phyloP scores from a whole-genome alignment of 2,797 vertebrate genomes.

The Scleropages formosus region DNA sequence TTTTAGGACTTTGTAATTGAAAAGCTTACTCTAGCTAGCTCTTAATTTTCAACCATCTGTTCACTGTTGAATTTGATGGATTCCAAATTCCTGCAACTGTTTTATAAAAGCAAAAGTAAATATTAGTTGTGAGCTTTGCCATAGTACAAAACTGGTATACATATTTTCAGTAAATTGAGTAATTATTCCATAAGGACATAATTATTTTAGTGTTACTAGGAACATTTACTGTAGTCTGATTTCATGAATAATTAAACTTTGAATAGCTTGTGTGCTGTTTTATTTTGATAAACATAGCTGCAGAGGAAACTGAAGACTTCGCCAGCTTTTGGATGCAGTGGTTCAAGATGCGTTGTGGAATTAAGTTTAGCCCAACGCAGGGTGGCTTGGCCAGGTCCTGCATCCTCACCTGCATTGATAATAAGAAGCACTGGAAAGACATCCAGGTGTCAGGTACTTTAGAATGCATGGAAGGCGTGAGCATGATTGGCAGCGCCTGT shows the following conservation, averaged over 20 bases:
- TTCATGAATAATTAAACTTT: slow-evolving; percentile 42
- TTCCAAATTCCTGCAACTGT: not conserved
- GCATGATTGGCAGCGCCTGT: slow-evolving; percentile 9
- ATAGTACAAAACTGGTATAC: not conserved
- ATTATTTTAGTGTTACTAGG: slow-evolving; percentile 39
- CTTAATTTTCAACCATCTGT: not conserved
- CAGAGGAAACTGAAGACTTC: not conserved
- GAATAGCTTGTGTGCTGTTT: slow-evolving; percentile 39
- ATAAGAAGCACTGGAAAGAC: not conserved
- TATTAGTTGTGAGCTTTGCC: not conserved
- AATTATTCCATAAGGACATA: slow-evolving; percentile 43
- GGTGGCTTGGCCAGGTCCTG: not conserved
- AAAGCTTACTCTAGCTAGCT: not conserved
- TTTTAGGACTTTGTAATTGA: slow-evolving; percentile 11
- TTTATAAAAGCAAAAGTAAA: not conserved
- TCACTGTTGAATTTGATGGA: not conserved
- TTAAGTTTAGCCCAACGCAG: not conserved
- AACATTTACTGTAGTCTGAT: slow-evolving; percentile 36
- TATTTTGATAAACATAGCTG: not conserved
- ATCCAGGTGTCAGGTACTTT: not conserved
- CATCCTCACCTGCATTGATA: not conserved
- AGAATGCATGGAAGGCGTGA: not conserved
- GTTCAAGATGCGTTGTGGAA: not conserved
- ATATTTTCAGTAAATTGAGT: not conserved
- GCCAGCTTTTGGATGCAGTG: not conserved